phyloP scores from a whole-genome alignment of 2,113 vertebrate genomes.

The Hippocampus zosterae region DNA sequence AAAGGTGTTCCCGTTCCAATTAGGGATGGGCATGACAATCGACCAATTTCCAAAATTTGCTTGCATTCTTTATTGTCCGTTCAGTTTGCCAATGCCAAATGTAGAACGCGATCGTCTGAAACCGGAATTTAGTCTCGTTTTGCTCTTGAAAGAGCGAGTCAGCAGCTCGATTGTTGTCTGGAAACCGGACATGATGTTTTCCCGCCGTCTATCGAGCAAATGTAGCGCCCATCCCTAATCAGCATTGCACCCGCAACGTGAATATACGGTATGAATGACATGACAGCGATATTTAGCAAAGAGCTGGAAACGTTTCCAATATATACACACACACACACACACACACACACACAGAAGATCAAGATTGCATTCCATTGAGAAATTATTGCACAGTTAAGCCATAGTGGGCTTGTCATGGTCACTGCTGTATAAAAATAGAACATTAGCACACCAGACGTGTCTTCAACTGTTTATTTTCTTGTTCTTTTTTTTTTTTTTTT shows the following conservation, averaged over 20 bases:
- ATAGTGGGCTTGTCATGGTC: conserved; percentile 79
- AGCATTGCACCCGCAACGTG: conserved; percentile 69
- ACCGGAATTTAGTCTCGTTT: background rate
- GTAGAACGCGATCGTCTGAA: background rate
- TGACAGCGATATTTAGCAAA: conserved; percentile 49
- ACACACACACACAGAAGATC: conserved; percentile 63
- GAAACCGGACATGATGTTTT: background rate
- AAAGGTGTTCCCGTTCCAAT: background rate
- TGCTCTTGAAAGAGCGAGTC: background rate
- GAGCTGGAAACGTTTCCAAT: conserved; percentile 64
- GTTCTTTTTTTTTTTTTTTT: conserved; percentile 41
- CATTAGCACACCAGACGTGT: conserved; percentile 81
- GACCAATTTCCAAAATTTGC: background rate
- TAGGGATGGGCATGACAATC: background rate
- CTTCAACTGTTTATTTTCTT: conserved; percentile 58
- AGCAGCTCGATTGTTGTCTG: background rate
- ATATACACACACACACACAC: conserved; percentile 55
- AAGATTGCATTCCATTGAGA: conserved; percentile 78
- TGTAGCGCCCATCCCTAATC: conserved; percentile 58
- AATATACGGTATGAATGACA: conserved; percentile 33
- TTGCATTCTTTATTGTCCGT: background rate
- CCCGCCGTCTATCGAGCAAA: background rate
- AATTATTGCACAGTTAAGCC: conserved; percentile 95
- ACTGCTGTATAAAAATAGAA: conserved; percentile 84
- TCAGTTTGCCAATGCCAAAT: background rate